Base-by-base conservation (phyloP, 2,888 invertebrate genomes). In the Opisthograptis luteolata region DNA sequence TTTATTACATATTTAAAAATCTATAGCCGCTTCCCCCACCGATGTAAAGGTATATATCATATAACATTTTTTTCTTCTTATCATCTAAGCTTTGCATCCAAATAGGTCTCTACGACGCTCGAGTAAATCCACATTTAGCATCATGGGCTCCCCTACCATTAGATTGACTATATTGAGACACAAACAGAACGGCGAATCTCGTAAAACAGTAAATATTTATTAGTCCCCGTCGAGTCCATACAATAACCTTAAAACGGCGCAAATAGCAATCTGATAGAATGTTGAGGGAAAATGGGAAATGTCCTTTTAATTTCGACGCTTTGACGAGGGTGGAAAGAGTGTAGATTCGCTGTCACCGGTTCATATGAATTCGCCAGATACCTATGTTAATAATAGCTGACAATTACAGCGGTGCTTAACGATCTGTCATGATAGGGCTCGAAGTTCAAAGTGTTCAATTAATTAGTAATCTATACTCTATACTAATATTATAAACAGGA, bases 251-350 rank as follows among this genome's bases (percentile, higher is more conserved):
- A 30, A 28, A 12, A 28, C 44, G 58, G 61, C 59, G 59, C 52
- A 64, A 66, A 66, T 64, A 58, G 55, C 64, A 55, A 60, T 70
- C 60, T 54, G 61, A 62, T 62, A 57, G 62, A 65, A 64, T 35
- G 47, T 34, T 13, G 15, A 17, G 14, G 25, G 41, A 24, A 50
- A 53, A 42, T 34, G 25, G 12, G 44, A 39, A 25, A 31, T 34
- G 14, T 12, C 22, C 22, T 27, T 37, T 44, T 50, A 40, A 39
- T 50, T 50, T 30, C 8, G 22, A 12, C 8, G 7, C n/a, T 44
- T 25, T 44, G 50, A 40, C 22, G 28, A 35, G 43, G 50, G 44
- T 49, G 14, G 30, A 6, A 37, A 24, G 7, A 8, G n/a, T 3
- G 8, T 25, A 20, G 37, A 17, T 36, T 24, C n/a, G 43, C 24